phyloP scores from a whole-genome alignment of 2,888 invertebrate species.

The Lobophora halterata region DNA sequence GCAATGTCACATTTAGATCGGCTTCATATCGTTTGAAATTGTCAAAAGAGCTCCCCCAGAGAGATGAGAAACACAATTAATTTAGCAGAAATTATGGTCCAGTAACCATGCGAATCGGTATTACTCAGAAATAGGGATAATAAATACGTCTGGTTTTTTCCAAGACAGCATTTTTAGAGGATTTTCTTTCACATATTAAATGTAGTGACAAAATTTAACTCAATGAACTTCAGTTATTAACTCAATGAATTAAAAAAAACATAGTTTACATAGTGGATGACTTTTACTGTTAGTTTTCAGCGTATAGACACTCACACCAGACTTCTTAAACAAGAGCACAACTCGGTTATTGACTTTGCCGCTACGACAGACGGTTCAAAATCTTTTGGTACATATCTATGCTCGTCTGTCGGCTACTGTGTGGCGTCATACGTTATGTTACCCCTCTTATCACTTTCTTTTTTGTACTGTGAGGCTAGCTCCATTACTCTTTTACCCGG shows the following conservation, averaged over 20 bases:
- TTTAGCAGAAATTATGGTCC: conserved; percentile 9
- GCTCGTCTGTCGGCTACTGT: conserved; percentile 14
- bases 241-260: too few species aligned
- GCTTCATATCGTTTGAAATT: conserved; percentile 39
- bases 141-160: too few species aligned
- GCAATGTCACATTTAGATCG: conserved; percentile 29
- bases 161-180: too few species aligned
- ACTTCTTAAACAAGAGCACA: too few species aligned
- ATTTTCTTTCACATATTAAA: too few species aligned
- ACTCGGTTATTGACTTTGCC: background rate
- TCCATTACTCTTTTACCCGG: conserved; percentile 23
- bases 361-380: too few species aligned
- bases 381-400: too few species aligned
- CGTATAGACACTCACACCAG: too few species aligned
- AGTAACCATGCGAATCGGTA: conserved; percentile 2
- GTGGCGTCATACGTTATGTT: conserved; percentile 18
- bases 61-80: conserved; percentile 19
- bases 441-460: conserved; percentile 31
- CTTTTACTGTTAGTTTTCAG: too few species aligned
- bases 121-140: background rate
- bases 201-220: too few species aligned
- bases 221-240: too few species aligned
- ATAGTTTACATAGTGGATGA: too few species aligned
- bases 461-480: conserved; percentile 29
- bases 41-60: conserved; percentile 39